phyloP scores from a whole-genome alignment of 2,888 invertebrate genomes.

The Nasonovia ribisnigri region DNA sequence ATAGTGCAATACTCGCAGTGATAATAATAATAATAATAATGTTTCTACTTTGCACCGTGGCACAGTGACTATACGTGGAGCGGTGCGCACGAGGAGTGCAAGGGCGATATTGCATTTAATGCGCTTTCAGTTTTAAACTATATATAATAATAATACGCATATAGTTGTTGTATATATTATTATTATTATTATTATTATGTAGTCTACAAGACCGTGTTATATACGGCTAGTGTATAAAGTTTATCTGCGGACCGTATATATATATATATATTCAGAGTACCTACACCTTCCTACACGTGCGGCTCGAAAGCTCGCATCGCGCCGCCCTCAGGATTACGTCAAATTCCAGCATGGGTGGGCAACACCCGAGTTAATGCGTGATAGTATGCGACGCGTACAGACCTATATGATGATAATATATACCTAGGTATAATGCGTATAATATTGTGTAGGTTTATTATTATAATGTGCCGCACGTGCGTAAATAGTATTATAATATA shows the following conservation, averaged over 20 bases:
- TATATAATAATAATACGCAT: not conserved
- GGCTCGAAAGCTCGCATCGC: not conserved
- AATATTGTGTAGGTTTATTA: no score
- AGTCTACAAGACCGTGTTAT: not conserved
- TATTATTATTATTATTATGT: not conserved
- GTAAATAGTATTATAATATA: not conserved
- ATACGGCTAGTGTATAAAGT: not conserved
- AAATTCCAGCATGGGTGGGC: not conserved
- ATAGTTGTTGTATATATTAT: no score
- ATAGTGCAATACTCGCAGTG: not conserved
- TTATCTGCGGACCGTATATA: not conserved
- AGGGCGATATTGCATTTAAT: slow-evolving; percentile 41
- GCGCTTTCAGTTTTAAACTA: slow-evolving; percentile 37
- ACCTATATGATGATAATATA: not conserved
- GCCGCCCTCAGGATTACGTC: not conserved
- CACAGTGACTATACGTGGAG: not conserved
- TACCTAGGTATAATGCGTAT: not conserved
- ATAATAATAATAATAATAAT: not conserved
- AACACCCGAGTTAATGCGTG: not conserved
- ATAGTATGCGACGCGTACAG: not conserved
- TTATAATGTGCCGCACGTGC: not conserved
- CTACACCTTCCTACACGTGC: not conserved
- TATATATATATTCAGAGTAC: not conserved
- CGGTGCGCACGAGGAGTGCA: not conserved
- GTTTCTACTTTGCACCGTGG: not conserved